Conservation (phyloP, 2,113 vertebrate species). For the Tupaia chinensis region DNA sequence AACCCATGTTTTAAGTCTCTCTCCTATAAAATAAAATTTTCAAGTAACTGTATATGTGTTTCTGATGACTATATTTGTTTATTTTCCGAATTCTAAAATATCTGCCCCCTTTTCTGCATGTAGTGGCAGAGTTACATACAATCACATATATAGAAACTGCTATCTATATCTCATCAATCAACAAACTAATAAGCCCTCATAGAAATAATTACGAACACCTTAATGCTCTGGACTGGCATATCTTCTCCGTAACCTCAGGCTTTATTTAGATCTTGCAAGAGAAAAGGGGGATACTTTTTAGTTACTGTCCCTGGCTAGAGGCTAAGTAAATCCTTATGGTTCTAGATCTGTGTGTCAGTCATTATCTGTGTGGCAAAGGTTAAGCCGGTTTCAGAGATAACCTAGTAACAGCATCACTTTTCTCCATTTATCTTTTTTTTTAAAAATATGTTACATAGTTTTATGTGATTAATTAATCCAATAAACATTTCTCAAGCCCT, state of each 20-base stretch:
- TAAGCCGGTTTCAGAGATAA: not conserved
- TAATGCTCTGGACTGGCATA: not conserved
- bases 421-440: not conserved
- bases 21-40: not conserved
- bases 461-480: not conserved
- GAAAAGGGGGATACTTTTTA: not conserved
- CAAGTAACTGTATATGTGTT: not conserved
- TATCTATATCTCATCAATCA: not conserved
- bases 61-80: not conserved
- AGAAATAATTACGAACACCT: not conserved
- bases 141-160: not conserved
- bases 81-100: not conserved
- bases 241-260: not conserved
- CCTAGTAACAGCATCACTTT: not conserved
- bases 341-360: not conserved
- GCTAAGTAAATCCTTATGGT: not conserved
- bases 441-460: not conserved
- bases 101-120: not conserved
- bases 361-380: not conserved
- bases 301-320: not conserved
- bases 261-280: not conserved
- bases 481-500: not conserved
- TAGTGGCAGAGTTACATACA: not conserved
- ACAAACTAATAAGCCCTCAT: not conserved
- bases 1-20: not conserved